Conservation (phyloP, 1,140 invertebrate genomes). For the Sesamia nonagrioides region DNA sequence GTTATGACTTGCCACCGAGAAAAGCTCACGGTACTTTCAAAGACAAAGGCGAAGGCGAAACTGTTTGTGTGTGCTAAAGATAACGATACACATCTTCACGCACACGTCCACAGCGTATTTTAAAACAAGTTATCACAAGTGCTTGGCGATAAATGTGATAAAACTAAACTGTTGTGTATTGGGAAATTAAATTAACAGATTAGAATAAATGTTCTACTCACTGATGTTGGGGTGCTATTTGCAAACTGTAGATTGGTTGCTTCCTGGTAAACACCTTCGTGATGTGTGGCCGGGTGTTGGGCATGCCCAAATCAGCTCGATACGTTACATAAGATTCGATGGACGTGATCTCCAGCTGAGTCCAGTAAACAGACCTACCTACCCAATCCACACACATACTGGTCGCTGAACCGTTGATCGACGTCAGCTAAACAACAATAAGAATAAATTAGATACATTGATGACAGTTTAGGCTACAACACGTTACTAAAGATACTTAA, state of each 20-base stretch:
- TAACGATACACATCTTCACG: no score
- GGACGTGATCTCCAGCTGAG: slow-evolving; percentile 88
- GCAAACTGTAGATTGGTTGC: slow-evolving; percentile 89
- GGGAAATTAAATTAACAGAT: background rate
- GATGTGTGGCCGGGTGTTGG: slow-evolving; percentile 82
- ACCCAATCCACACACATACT: slow-evolving; percentile 96
- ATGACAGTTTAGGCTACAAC: no score
- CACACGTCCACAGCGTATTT: no score
- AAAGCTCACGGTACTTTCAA: no score
- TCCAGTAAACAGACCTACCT: slow-evolving; percentile 93
- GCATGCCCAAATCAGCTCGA: slow-evolving; percentile 88
- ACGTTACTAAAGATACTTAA: background rate
- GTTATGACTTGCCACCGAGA: no score
- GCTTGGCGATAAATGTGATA: no score
- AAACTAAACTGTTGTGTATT: background rate
- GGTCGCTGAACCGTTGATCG: slow-evolving; percentile 90
- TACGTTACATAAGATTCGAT: slow-evolving; percentile 86
- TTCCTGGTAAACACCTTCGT: slow-evolving; percentile 85
- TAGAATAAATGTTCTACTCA: slow-evolving; percentile 67
- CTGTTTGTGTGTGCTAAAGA: no score
- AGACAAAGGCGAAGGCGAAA: no score
- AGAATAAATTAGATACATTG: background rate
- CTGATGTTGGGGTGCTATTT: slow-evolving; percentile 92
- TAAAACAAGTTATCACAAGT: no score
- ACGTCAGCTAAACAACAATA: slow-evolving; percentile 64